Conservation (phyloP, 1,140 invertebrate species). For the Brachionus rotundiformis region DNA sequence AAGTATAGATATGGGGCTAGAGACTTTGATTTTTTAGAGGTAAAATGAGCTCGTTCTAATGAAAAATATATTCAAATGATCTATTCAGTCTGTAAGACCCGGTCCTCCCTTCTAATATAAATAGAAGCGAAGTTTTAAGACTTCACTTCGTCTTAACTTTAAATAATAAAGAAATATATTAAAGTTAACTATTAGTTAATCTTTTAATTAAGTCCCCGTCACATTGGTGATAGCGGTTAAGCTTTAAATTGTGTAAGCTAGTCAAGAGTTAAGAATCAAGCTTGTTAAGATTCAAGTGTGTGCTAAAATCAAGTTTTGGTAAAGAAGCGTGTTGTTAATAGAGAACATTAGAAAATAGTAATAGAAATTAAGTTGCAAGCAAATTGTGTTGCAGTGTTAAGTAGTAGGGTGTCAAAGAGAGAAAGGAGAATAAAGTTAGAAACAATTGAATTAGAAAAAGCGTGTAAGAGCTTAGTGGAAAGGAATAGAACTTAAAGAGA, state of each 20-base stretch:
- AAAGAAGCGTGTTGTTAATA: background rate
- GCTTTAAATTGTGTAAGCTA: background rate
- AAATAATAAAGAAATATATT: no score
- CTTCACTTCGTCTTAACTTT: no score
- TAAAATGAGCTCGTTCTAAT: background rate
- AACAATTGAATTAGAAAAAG: conserved; percentile 6
- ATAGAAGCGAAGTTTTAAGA: no score
- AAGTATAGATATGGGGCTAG: no score
- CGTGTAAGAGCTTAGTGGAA: background rate
- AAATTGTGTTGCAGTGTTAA: background rate
- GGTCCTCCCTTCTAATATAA: no score
- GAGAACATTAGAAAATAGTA: background rate
- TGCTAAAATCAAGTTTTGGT: background rate
- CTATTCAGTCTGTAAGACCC: no score
- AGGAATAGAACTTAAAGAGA: conserved; percentile 7
- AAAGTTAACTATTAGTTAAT: background rate
- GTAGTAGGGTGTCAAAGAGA: background rate
- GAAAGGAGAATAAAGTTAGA: background rate
- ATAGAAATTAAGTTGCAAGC: background rate
- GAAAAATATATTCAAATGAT: no score
- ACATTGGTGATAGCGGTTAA: background rate
- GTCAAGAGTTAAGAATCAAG: background rate
- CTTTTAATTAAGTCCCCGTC: background rate
- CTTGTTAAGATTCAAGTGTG: background rate
- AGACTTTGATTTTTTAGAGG: no score